Base-by-base conservation (phyloP, 2,113 vertebrate species). In the Centropristis striata region DNA sequence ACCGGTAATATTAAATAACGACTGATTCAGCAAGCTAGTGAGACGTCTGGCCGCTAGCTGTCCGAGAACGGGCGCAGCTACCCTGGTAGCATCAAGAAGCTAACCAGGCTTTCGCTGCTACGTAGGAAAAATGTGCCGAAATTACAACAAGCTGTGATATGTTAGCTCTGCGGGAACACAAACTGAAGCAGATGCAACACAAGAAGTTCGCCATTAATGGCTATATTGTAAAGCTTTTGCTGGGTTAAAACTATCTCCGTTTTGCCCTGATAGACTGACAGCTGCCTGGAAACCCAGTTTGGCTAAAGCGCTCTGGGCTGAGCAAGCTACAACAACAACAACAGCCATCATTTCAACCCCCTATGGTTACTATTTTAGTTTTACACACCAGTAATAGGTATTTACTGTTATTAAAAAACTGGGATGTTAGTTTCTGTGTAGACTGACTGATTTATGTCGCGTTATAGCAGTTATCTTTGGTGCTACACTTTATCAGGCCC, bases 31-130 rank as follows among this genome's bases (percentile, higher is more conserved):
- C 68, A 57, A 79, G 66, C 61, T 57, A 65, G 32, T 63, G 55
- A 18, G 42, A 70, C 60, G 47, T 47, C 8, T 76, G 63, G 61
- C 49, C 21, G 21, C 25, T 83, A 81, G 83, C 83, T 80, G 77
- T 88, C 86, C 86, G 86, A 86, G 14, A 88, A 84, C 58, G 75
- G 86, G 66, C 53, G 63, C 87, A 75, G 46, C 2, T 27, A 16
- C 9, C 14, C 8, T 1, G 54, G 7, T 92, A 92, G 91, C 91
- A 76, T 39, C 18, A 0, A 36, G 44, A 66, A 61, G 89, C 88
- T 92, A 92, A 79, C 78, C 14, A 74, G 60, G 63, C 63, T 74
- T 72, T 69, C 18, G 28, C 59, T 23, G 58, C 51, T 76, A 60
- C 53, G 23, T 70, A 36, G 47, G 25, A 72, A 71, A 59, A 53